These are phyloP conservation scores for Mirounga angustirostris DNA, from an alignment of 2,113 vertebrate species.

Conservation along the genomic window DNA sequence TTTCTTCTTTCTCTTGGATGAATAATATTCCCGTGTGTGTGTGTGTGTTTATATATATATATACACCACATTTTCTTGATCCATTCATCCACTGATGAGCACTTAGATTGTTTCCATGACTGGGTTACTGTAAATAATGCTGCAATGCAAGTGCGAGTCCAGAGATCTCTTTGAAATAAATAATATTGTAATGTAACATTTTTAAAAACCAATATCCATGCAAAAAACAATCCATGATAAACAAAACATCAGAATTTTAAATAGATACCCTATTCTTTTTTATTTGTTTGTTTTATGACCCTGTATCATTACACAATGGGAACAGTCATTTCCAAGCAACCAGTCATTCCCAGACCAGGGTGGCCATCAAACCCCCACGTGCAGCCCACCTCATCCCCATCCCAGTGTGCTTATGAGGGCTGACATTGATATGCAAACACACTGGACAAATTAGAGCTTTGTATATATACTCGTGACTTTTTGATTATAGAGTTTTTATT, in stretches of 20 bases:
- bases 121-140: background rate
- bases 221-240: background rate
- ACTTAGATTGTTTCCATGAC: background rate
- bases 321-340: background rate
- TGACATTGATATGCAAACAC: background rate
- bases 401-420: background rate
- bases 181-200: background rate
- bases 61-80: background rate
- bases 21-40: background rate
- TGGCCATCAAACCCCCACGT: background rate
- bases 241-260: constrained; percentile 49
- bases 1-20: background rate
- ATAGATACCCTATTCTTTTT: background rate
- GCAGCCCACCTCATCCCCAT: background rate
- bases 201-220: background rate
- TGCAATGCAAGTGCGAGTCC: background rate
- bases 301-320: background rate
- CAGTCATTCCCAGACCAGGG: background rate
- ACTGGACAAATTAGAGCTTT: background rate
- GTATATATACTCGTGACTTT: background rate
- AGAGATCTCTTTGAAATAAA: background rate
- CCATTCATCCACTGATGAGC: background rate
- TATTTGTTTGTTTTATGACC: background rate
- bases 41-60: background rate
- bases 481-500: background rate